Evolutionary conservation across 2,797 vertebrate genomes (phyloP).

Genomic region (Pantherophis vulpinus): DNA sequence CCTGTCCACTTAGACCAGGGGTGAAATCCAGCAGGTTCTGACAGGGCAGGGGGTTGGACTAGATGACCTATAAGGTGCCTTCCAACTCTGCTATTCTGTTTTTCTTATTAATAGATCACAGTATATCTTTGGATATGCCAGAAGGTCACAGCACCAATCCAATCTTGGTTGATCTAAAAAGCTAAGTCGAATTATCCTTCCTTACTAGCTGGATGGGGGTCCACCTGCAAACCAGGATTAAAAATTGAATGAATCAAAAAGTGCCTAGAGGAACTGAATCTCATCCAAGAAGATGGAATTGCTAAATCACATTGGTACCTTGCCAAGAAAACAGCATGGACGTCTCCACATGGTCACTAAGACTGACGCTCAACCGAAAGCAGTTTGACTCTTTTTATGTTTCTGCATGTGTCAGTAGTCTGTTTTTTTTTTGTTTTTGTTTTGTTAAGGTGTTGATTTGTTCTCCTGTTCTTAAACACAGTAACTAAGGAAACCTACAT

Average conservation of each 20-base stretch:
- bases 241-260: background rate
- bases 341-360: background rate
- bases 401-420: background rate
- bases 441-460: background rate
- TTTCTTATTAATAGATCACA: background rate
- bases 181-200: background rate
- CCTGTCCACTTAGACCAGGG: background rate
- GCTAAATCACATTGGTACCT: background rate
- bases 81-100: too few species aligned
- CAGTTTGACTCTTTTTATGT: background rate
- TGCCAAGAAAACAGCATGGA: background rate
- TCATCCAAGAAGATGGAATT: background rate
- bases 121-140: background rate
- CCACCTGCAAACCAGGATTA: background rate
- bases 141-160: background rate
- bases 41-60: too few species aligned
- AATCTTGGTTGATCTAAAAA: background rate
- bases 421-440: background rate
- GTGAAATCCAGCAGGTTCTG: too few species aligned
- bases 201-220: background rate
- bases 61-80: too few species aligned
- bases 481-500: constrained; percentile 37
- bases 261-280: background rate
- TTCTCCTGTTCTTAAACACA: background rate
- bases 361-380: background rate